phyloP scores from a whole-genome alignment of 1,140 invertebrate species.

The Rhopalosiphum padi region DNA sequence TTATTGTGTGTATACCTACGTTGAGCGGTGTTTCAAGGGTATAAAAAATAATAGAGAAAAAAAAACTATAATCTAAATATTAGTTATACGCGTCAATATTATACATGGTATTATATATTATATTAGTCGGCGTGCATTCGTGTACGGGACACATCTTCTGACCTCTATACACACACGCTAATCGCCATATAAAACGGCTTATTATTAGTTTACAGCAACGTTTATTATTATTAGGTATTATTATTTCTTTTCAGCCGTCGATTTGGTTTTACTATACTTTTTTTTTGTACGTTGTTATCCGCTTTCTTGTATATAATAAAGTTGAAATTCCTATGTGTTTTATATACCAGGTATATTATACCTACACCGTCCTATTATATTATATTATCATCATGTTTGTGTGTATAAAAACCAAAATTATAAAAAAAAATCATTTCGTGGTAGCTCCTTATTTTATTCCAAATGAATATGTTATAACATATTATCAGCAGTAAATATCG shows the following conservation, averaged over 20 bases:
- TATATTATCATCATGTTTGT: background rate
- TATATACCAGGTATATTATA: background rate
- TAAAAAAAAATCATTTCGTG: background rate
- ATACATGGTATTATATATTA: background rate
- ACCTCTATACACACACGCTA: background rate
- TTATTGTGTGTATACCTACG: background rate
- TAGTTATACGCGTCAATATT: conserved; percentile 10
- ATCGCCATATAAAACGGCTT: conserved; percentile 14
- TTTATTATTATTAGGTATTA: conserved; percentile 19
- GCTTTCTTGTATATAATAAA: background rate
- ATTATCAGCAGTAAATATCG: background rate
- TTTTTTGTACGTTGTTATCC: background rate
- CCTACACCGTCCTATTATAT: background rate
- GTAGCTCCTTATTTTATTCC: background rate
- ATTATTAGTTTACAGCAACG: conserved; percentile 15
- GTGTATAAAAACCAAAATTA: background rate
- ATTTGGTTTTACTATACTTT: background rate
- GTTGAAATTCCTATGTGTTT: background rate
- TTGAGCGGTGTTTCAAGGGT: background rate
- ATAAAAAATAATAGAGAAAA: conserved; percentile 18
- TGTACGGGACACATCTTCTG: conserved; percentile 15
- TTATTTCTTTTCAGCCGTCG: background rate
- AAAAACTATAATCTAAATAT: conserved; percentile 23
- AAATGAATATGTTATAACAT: background rate
- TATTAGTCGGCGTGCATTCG: background rate